Conservation (phyloP, 2,113 vertebrate genomes). For the Osmerus mordax region DNA sequence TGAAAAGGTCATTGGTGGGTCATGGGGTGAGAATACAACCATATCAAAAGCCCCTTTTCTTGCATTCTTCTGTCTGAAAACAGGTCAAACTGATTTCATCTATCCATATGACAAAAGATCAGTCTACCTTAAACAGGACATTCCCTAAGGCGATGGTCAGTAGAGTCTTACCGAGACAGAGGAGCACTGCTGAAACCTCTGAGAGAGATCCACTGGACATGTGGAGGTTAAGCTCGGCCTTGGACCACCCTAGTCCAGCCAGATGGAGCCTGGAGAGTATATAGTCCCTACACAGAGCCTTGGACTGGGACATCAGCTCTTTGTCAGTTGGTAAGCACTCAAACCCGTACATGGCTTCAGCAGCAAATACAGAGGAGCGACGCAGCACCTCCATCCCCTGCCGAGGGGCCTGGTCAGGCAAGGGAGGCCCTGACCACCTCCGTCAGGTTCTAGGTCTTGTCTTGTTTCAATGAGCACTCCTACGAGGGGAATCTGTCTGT, state of each 20-base stretch:
- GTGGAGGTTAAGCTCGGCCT: conserved; percentile 69
- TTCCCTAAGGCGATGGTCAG: background rate
- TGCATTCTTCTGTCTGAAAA: no score
- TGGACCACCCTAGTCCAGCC: conserved; percentile 85
- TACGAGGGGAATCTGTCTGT: conserved; percentile 18
- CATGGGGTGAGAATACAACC: no score
- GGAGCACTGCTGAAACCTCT: conserved; percentile 84
- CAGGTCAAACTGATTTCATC: no score
- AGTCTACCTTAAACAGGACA: background rate
- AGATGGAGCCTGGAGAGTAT: conserved; percentile 86
- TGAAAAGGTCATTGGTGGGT: background rate
- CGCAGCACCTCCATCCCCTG: conserved; percentile 80
- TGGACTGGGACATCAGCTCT: conserved; percentile 90
- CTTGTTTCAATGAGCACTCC: conserved; percentile 21
- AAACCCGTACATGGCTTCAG: conserved; percentile 88
- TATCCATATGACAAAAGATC: no score
- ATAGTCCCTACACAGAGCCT: conserved; percentile 88
- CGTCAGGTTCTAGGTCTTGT: conserved; percentile 29
- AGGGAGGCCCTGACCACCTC: conserved; percentile 42
- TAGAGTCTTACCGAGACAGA: conserved; percentile 81
- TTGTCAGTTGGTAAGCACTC: conserved; percentile 87
- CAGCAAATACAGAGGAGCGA: conserved; percentile 83
- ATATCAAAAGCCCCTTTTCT: no score
- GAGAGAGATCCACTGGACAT: conserved; percentile 74
- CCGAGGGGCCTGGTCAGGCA: conserved; percentile 24